Percentiles rank a stretch among this genome's conserved stretches.
Conservation (phyloP, 2,888 invertebrate genomes). For the Amphipoea oculea region DNA sequence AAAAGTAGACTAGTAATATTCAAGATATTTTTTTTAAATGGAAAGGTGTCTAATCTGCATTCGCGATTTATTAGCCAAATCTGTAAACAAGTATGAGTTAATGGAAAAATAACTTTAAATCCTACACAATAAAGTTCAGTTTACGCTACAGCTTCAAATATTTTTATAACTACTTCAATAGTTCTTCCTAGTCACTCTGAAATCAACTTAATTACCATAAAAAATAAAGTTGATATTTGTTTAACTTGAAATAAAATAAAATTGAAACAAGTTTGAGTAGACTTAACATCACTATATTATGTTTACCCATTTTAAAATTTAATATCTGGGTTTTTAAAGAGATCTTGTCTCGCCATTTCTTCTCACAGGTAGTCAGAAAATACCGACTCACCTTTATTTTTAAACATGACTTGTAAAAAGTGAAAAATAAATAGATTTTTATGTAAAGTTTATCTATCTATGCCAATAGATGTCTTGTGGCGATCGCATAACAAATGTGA, state of each 20-base stretch:
- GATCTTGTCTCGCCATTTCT: background rate
- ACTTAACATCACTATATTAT: background rate
- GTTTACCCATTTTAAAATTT: too few relatives aligned
- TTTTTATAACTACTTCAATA: too few relatives aligned
- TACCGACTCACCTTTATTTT: background rate
- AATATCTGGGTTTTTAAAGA: background rate
- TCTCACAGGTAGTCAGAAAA: background rate
- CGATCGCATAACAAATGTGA: slow-evolving; percentile 20
- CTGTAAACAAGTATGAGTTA: too few relatives aligned
- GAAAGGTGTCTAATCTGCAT: background rate
- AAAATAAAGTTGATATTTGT: too few relatives aligned
- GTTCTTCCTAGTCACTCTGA: too few relatives aligned
- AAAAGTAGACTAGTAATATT: slow-evolving; percentile 11
- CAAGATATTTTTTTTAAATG: background rate
- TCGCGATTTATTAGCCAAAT: too few relatives aligned
- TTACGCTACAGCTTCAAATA: too few relatives aligned
- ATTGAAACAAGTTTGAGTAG: too few relatives aligned
- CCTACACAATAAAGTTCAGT: too few relatives aligned
- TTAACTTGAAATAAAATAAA: too few relatives aligned
- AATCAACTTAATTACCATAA: too few relatives aligned
- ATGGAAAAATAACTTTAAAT: too few relatives aligned
- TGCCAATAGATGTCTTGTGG: slow-evolving; percentile 11
- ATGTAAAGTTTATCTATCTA: slow-evolving; percentile 19
- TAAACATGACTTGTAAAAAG: background rate
- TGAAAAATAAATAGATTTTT: background rate